Evolutionary conservation across 2,888 invertebrate genomes (phyloP), one percentile per base, ranked within the genome.

Genomic region (Stenchaetothrips biformis): DNA sequence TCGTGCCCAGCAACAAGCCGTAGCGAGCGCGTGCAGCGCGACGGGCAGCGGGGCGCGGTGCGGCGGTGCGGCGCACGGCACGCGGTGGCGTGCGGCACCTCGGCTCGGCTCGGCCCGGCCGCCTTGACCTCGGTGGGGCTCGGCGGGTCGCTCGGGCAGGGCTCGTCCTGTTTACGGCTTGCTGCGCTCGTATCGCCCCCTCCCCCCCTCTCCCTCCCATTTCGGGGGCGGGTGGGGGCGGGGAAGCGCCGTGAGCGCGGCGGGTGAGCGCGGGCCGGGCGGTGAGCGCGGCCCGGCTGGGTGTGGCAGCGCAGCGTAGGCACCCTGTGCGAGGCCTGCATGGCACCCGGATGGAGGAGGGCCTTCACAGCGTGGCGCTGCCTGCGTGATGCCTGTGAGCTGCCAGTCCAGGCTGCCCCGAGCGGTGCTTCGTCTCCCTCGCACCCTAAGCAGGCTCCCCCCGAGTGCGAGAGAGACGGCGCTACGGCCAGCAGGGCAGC

Each of bases 111-210:
- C n/a, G n/a, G n/a, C n/a, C n/a, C 59, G 59, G 59, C 59, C 59
- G 53, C 53, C 2, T 9, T 7, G 53, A n/a, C 16, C 53, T 74
- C 21, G 21, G 25, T 25, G 7, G 21, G 9, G 67, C 21, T 21
- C 67, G 67, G 11, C 21, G n/a, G 67, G 8, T 11, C 67, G 53
- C 13, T 7, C 67, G 16, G 18, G 2, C 37, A n/a, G 6, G 16
- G 59, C 59, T 59, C 59, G 18, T 59, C 59, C 59, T 59, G 59
- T 59, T 59, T 59, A 18, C 59, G 59, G 18, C 67, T 11, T 21
- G 67, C 67, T 74, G 21, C 21, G 67, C 67, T 74, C 67, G 67
- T 74, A 74, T 74, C 67, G 67, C n/a, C n/a, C n/a, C n/a, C n/a
- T n/a, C n/a, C n/a, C n/a, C n/a, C n/a, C n/a, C n/a, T n/a, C n/a